Evolutionary conservation across 2,797 vertebrate species (phyloP), one percentile per base, ranked within the genome.

Genomic region (Sternotherus odoratus): DNA sequence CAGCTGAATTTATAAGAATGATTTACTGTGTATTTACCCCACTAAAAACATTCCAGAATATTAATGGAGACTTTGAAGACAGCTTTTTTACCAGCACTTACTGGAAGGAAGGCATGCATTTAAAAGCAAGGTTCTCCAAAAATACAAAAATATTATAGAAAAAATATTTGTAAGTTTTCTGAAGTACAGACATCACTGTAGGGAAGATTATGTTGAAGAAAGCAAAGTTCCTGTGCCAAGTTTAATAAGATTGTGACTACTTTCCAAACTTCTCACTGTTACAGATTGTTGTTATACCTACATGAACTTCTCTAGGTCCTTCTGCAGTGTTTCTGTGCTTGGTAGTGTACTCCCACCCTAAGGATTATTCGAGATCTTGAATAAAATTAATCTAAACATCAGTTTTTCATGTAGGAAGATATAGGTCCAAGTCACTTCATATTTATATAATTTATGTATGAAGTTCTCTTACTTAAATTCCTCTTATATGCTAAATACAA

Each of bases 1-100:
- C 85, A 93, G 39, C 21, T 94, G 72, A 94, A 96, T 96, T 95
- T 94, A 94, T 95, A 92, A 90, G 84, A 95, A 91, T 86, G 90
- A 94, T 92, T 96, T 94, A 74, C 63, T 91, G 74, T 83, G 88
- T 96, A 95, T 91, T 93, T 87, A 95, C 77, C 39, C 87, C 93
- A 75, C 85, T 95, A 91, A 46, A 95, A 97, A 96, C 89, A 97
- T 51, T 93, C 9, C 50, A 92, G n/a, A 53, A 46, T 85, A 92
- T 83, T 90, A 90, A 83, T 91, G 50, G 96, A 91, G 94, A 91
- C 86, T 92, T n/a, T 72, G 90, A 91, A 90, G 49, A 96, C 1
- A 94, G 78, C 30, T 48, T 69, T 63, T 79, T 90, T 86, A 72
- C 80, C 48, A 60, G 80, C 89, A 93, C 51, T 83, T 94, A 8